Conservation (phyloP, 2,888 invertebrate species). For the Venustoraphidia nigricollis region DNA sequence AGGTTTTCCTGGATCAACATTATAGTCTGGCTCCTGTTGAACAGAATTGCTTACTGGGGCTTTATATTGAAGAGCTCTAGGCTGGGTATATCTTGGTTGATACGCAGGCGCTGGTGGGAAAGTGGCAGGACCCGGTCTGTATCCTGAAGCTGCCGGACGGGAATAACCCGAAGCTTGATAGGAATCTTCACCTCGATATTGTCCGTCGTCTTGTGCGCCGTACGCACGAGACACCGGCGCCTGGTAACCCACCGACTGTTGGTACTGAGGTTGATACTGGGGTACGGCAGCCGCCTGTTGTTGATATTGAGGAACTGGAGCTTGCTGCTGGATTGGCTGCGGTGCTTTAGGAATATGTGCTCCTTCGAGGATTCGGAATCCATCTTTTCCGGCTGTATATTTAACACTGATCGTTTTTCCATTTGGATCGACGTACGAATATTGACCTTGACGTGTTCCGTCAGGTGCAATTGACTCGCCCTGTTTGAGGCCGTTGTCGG, state of each 20-base stretch:
- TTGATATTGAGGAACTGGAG: conserved; percentile 15
- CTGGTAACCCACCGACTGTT: conserved; percentile 7
- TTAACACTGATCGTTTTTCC: conserved; percentile 49
- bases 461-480: conserved; percentile 53
- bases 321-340: conserved; percentile 3
- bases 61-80: background rate
- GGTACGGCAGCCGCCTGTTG: conserved; percentile 13
- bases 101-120: background rate
- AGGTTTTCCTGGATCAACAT: conserved; percentile 30
- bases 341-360: conserved; percentile 27
- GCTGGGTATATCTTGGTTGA: conserved; percentile 4
- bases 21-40: conserved; percentile 17
- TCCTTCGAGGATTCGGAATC: conserved; percentile 31
- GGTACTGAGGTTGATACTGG: conserved; percentile 11
- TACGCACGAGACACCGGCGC: conserved; percentile 12
- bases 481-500: conserved; percentile 52
- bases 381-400: conserved; percentile 27
- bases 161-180: too few relatives aligned
- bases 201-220: conserved; percentile 10
- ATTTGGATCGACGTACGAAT: conserved; percentile 48
- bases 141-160: background rate
- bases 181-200: conserved; percentile 1
- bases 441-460: conserved; percentile 46
- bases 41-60: background rate
- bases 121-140: conserved; percentile 4